Percentiles rank a stretch among this genome's conserved stretches.
Evolutionary conservation across 1,140 invertebrate species (phyloP).

Genomic region (Drosophila triauraria): DNA sequence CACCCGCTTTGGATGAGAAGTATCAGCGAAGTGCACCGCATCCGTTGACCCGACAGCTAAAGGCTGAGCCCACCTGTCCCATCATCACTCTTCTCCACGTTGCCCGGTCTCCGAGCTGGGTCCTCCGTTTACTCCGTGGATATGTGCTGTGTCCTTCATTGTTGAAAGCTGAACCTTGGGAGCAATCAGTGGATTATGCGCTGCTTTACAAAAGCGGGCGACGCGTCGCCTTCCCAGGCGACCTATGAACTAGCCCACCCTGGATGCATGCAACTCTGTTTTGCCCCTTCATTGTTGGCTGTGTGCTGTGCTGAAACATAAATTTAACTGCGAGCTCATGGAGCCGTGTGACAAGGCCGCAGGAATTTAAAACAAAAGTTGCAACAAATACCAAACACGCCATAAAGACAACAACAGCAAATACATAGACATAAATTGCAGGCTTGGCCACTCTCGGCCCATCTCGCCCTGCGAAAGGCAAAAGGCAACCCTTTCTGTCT

Average conservation of each 20-base stretch:
- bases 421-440: constrained; percentile 75
- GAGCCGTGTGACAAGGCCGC: constrained; percentile 80
- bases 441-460: constrained; percentile 24
- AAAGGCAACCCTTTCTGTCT: constrained; percentile 24
- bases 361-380: constrained; percentile 83
- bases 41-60: constrained; percentile 55
- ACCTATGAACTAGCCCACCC: constrained; percentile 33
- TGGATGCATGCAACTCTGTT: constrained; percentile 58
- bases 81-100: constrained; percentile 13
- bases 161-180: constrained; percentile 81
- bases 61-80: constrained; percentile 29
- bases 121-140: constrained; percentile 7
- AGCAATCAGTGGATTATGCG: constrained; percentile 79
- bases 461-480: constrained; percentile 14
- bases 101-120: neutral
- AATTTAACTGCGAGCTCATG: constrained; percentile 77
- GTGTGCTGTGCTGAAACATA: constrained; percentile 65
- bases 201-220: constrained; percentile 61
- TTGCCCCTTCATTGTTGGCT: constrained; percentile 65
- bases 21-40: constrained; percentile 20
- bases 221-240: constrained; percentile 44
- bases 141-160: constrained; percentile 60
- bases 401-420: constrained; percentile 76
- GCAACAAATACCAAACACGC: constrained; percentile 81
- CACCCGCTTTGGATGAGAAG: neutral